Evolutionary conservation across 2,797 vertebrate species (phyloP), one percentile per base, ranked within the genome.

Genomic region (Scarus forsteni): DNA sequence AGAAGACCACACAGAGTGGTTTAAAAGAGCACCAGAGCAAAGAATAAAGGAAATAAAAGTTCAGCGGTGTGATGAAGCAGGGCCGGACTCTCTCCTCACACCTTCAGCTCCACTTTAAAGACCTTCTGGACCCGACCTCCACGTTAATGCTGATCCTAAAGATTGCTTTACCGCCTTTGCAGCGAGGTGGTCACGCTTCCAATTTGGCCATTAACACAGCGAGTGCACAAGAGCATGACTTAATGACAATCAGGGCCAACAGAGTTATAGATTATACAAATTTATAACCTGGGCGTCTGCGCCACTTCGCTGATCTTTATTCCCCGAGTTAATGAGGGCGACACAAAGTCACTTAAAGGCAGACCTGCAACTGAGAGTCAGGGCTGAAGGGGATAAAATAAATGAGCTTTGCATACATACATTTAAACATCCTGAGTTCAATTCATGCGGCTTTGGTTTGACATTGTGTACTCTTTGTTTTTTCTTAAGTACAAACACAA

Each of bases 231-330:
- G 58, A 72, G 53, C 27, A 27, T 62, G 70, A 81, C 74, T 80
- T 83, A 75, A 88, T 85, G 65, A 38, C 70, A 13, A 59, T 62
- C 60, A 36, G 66, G 45, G 72, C 75, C 83, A 69, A 53, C 71
- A 50, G 71, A 81, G 63, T 70, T 71, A 70, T 75, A 77, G 70
- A 88, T 86, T 79, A 88, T 80, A 83, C 77, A 78, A 60, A 86
- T 88, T 80, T 79, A 83, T 84, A 79, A 83, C 84, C 76, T 60
- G 55, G 70, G 74, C 74, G 15, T 59, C 66, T 64, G 80, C 60
- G 50, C 73, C 54, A 55, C 79, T 70, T 1, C 46, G 56, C 70
- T 79, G 80, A 83, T 77, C 79, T 83, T 88, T 75, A 80, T 85
- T 85, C 81, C 53, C 60, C 0, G 0, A 27, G 48, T 70, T 81